Evolutionary conservation across 2,113 vertebrate genomes (phyloP).

Genomic region (Scopus umbretta): DNA sequence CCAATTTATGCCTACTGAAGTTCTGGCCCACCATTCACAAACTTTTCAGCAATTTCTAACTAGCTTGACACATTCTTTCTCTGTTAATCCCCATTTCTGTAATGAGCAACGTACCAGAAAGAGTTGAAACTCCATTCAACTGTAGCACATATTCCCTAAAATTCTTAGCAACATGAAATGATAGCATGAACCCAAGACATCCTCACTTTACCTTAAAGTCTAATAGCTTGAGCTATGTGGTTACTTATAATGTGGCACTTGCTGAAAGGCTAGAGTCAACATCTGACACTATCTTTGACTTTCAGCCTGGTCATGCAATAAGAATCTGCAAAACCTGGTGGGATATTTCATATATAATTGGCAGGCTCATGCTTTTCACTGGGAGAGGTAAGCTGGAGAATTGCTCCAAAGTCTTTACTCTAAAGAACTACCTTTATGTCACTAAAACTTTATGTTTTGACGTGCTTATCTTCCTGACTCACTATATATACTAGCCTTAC

Average conservation of each 20-base stretch:
- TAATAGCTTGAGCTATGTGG: neutral
- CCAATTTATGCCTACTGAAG: neutral
- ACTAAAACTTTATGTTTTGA: neutral
- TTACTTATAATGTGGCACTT: neutral
- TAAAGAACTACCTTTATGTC: neutral
- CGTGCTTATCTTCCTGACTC: neutral
- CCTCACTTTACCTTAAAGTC: neutral
- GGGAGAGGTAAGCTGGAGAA: neutral
- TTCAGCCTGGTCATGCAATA: neutral
- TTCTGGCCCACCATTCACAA: neutral
- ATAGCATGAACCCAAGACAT: neutral
- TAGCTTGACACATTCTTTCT: neutral
- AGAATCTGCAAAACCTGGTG: neutral
- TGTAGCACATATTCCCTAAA: neutral
- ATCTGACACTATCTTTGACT: neutral
- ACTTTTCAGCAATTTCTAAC: neutral
- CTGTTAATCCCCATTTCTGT: neutral
- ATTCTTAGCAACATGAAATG: neutral
- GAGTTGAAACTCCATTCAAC: neutral
- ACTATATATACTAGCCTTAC: neutral
- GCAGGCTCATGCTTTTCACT: neutral
- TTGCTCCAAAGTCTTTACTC: neutral
- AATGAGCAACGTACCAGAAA: conserved; percentile 5
- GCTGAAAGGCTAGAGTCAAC: neutral
- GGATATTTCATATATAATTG: neutral